phyloP scores from a whole-genome alignment of 2,888 invertebrate species.

The Cyclophora albipunctata region DNA sequence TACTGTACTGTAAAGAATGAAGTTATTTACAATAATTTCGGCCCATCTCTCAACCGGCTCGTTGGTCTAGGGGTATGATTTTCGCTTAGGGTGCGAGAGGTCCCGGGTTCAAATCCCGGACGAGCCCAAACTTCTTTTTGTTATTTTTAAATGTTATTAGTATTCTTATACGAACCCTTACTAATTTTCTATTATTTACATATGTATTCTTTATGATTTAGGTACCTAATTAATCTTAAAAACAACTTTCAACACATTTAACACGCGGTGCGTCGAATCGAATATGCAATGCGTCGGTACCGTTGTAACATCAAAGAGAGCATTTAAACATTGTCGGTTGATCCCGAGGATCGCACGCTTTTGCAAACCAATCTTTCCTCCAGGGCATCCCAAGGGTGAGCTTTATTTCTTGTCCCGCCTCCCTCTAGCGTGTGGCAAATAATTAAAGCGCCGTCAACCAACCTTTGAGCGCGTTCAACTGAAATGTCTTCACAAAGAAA shows the following conservation, averaged over 20 bases:
- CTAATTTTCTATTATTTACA: too few species aligned
- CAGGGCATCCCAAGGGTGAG: conserved; percentile 31
- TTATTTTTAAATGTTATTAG: background rate
- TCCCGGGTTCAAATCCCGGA: conserved; percentile 77
- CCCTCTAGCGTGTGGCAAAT: conserved; percentile 46
- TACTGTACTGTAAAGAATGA: too few species aligned
- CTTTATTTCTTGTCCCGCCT: conserved; percentile 28
- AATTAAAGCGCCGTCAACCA: conserved; percentile 56
- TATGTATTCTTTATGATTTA: too few species aligned
- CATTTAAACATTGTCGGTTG: conserved; percentile 15
- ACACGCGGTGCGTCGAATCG: too few species aligned
- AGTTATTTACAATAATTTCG: conserved; percentile 21
- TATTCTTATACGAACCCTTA: too few species aligned
- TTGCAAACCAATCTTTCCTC: conserved; percentile 33
- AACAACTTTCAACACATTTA: too few species aligned
- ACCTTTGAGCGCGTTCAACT: conserved; percentile 52
- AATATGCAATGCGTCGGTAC: too few species aligned
- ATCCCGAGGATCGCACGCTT: conserved; percentile 32
- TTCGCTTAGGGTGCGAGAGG: conserved; percentile 77
- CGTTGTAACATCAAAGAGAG: conserved; percentile 11
- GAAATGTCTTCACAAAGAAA: conserved; percentile 49
- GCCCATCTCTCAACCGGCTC: conserved; percentile 32
- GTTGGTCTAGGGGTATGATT: conserved; percentile 77
- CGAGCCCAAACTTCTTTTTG: conserved; percentile 55
- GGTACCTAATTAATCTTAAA: too few species aligned